These are phyloP conservation scores for Mesoligia furuncula DNA, from an alignment of 2,888 invertebrate species.

Conservation along the genomic window DNA sequence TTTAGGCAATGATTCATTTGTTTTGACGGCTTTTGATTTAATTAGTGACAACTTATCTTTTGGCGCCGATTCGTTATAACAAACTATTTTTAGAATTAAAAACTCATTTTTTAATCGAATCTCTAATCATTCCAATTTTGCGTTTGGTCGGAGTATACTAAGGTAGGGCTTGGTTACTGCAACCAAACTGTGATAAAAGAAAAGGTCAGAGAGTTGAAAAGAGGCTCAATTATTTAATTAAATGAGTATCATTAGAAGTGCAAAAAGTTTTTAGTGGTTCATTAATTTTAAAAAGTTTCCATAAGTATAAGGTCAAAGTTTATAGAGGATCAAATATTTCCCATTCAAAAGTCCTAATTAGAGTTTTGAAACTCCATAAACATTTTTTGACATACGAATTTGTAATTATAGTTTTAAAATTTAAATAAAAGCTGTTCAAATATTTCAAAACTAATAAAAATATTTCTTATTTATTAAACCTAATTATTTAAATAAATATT, in stretches of 20 bases:
- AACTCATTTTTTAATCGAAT: not conserved
- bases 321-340: not conserved
- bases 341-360: not conserved
- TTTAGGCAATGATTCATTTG: conserved; percentile 38
- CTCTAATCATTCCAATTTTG: not conserved
- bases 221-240: too few species aligned
- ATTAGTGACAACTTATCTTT: conserved; percentile 30
- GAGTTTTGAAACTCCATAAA: not conserved
- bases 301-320: not conserved
- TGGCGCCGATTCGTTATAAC: not conserved
- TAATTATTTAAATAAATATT: conserved; percentile 4
- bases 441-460: conserved; percentile 15
- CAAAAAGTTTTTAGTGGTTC: not conserved
- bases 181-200: not conserved
- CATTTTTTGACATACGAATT: not conserved
- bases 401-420: not conserved
- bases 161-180: not conserved
- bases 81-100: not conserved
- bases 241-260: not conserved
- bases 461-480: not conserved
- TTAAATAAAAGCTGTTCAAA: not conserved
- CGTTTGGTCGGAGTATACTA: not conserved
- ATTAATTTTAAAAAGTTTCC: not conserved
- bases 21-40: conserved; percentile 25
- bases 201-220: not conserved